Conservation (phyloP, 2,113 vertebrate genomes). For the Istiophorus platypterus region DNA sequence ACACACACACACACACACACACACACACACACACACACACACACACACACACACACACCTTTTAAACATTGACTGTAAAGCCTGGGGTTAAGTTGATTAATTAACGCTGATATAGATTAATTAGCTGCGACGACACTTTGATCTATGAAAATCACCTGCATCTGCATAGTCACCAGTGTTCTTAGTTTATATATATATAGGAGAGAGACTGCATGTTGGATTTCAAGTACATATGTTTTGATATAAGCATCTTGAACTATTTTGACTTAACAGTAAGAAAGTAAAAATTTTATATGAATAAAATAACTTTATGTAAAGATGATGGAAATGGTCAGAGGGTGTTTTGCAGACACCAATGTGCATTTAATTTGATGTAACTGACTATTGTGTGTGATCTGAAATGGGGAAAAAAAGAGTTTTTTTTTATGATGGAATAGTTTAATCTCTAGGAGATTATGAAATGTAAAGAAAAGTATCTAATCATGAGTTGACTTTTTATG, state of each 20-base stretch:
- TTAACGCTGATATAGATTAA: constrained; percentile 82
- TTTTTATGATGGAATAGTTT: too few relatives aligned
- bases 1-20: too few relatives aligned
- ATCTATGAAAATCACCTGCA: constrained; percentile 78
- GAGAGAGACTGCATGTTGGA: neutral
- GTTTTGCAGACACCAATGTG: neutral
- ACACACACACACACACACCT: constrained; percentile 39
- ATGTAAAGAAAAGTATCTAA: neutral
- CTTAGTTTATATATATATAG: constrained; percentile 10
- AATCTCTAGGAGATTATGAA: neutral
- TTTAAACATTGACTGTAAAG: constrained; percentile 71
- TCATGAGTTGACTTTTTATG: too few relatives aligned
- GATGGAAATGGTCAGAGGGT: neutral
- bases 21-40: constrained; percentile 26
- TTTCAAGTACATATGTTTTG: neutral
- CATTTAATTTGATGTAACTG: neutral
- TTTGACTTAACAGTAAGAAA: neutral
- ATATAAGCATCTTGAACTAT: neutral
- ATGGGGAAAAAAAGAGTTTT: too few relatives aligned
- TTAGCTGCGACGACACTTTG: constrained; percentile 77
- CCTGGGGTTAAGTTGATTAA: constrained; percentile 81
- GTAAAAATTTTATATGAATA: neutral
- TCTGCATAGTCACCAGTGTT: constrained; percentile 58
- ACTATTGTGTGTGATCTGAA: neutral
- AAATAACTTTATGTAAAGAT: neutral